Base-by-base conservation (phyloP, 2,888 invertebrate genomes). In the Polylopha cassiicola region DNA sequence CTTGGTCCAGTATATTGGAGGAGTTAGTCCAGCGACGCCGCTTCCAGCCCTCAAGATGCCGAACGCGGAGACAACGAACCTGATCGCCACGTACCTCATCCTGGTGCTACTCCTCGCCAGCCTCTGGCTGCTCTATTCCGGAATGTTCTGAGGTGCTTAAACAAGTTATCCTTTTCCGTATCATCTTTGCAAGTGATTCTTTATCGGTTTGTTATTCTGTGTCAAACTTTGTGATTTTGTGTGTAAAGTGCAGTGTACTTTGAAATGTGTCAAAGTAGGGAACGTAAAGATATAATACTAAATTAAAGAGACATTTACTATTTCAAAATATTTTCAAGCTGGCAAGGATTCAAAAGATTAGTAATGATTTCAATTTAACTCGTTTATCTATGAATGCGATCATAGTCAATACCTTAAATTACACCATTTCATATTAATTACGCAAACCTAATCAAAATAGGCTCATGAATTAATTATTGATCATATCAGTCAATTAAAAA, bases 1-100 rank as follows among this genome's bases (percentile, higher is more conserved):
- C n/a, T n/a, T n/a, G n/a, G n/a, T 26, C 24, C 33, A 26, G 26
- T 26, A 26, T 18, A n/a, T n/a, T 15, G 22, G 31, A 15, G 14
- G 6, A 14, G 5, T 4, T 22, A 32, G 31, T 32, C 20, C 10
- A 24, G 29, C 14, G 13, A 5, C 4, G 15, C 7, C 16, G 28
- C 18, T 11, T n/a, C 17, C 7, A 15, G 17, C 20, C 41, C 44
- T 38, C 65, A 65, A 60, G 59, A 86, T 86, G 86, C 81, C 86
- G 38, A 69, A 86, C 72, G 80, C 84, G 67, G 91, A 92, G 81
- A 88, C 90, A 44, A 87, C 87, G 47, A 91, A 87, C 70, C 87
- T 92, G 49, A 80, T 91, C 60, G 89, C 90, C 63, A 92, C 92
- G 52, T 92, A 91, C 65, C 73, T 90, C 57, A 91, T 92, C 67